These are phyloP conservation scores for Ameiurus melas DNA, from an alignment of 2,113 vertebrate species.

Conservation along the genomic window DNA sequence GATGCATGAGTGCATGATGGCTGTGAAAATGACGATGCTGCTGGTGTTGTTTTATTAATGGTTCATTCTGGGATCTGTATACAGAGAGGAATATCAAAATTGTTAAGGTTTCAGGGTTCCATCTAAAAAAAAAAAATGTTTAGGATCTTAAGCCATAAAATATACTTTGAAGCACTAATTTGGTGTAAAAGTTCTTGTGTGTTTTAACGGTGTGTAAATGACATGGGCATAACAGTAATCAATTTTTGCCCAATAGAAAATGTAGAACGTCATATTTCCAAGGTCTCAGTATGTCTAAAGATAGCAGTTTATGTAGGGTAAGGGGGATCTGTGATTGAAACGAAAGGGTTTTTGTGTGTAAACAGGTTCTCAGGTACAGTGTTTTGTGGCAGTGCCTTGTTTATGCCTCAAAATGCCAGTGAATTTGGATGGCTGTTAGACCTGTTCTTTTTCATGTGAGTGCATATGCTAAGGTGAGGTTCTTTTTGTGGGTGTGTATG, in stretches of 20 bases:
- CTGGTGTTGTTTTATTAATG: neutral
- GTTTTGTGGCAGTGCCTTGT: neutral
- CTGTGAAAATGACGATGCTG: neutral
- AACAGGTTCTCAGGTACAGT: neutral
- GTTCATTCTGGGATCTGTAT: neutral
- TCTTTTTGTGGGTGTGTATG: neutral
- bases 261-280: neutral
- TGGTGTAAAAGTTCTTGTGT: neutral
- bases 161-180: neutral
- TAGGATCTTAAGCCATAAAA: neutral
- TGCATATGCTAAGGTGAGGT: neutral
- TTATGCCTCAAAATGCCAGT: neutral
- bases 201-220: neutral
- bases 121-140: neutral
- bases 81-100: neutral
- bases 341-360: neutral
- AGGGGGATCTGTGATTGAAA: neutral
- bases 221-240: neutral
- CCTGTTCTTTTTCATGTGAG: neutral
- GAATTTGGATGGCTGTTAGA: neutral
- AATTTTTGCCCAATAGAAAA: neutral
- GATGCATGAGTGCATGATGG: neutral
- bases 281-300: neutral
- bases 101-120: neutral
- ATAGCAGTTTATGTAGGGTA: slow-evolving; percentile 1